Evolutionary conservation across 2,113 vertebrate species (phyloP).

Genomic region (Suncus etruscus): DNA sequence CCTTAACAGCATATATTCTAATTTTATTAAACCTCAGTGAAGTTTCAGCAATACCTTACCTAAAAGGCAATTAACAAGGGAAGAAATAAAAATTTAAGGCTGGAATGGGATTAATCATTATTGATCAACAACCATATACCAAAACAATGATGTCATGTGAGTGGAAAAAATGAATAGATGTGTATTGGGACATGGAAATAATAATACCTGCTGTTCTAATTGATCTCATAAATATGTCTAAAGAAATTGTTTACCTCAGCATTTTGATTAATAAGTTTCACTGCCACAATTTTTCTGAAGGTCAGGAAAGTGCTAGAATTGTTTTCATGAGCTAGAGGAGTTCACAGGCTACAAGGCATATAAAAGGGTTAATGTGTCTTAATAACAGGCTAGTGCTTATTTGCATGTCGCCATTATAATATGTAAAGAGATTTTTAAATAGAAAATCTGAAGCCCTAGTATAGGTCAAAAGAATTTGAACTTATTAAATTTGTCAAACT

Average conservation of each 20-base stretch:
- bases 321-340: neutral
- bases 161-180: neutral
- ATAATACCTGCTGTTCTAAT: neutral
- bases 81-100: neutral
- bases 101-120: neutral
- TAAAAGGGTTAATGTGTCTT: conserved; percentile 37
- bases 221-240: neutral
- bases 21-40: neutral
- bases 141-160: neutral
- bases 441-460: conserved; percentile 24
- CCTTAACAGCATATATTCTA: neutral
- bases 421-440: conserved; percentile 35
- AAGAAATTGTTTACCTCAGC: neutral
- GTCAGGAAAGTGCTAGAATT: conserved; percentile 21
- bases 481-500: conserved; percentile 58
- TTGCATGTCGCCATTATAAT: conserved; percentile 62
- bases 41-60: neutral
- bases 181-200: neutral
- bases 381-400: conserved; percentile 51
- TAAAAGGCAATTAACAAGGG: neutral
- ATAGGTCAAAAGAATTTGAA: conserved; percentile 41
- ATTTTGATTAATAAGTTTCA: conserved; percentile 27
- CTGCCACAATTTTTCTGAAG: neutral
- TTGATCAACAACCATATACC: neutral
- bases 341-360: neutral